Base-by-base conservation (phyloP, 2,888 invertebrate species). In the Phalera bucephala region DNA sequence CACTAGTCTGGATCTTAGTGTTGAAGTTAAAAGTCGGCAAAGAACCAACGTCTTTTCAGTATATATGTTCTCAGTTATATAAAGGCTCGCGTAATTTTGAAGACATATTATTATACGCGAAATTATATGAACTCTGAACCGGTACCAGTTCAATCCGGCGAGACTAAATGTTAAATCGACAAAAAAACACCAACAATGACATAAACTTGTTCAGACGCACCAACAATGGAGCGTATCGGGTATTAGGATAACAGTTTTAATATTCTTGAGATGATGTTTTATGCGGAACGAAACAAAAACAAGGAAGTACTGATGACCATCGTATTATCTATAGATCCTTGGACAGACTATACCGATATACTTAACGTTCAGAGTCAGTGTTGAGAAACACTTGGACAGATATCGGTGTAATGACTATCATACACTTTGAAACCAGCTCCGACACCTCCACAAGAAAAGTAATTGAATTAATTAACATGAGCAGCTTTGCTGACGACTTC, bases 261-360 rank as follows among this genome's bases (percentile, higher is more conserved):
- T 83, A 86, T 88, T 86, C 87, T 67, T 75, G 66, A 64, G 67
- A 69, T 70, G 84, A 67, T 66, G 63, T 58, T 74, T 72, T 67
- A 79, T 71, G 71, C 74, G 79, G 82, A 78, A 81, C 70, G 64
- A 67, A 71, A 80, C 79, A 80, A 79, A 78, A 77, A 84, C 81
- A 75, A 80, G 88, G 88, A 88, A 88, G 84, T 72, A 52, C 56
- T 51, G 65, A 64, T 58, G 63, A 69, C 64, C 53, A 59, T 52
- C 59, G 68, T 69, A 78, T 82, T 86, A 83, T 86, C 81, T 78
- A 60, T 58, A 52, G 62, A 80, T 79, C 87, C 85, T 87, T 86
- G 80, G 59, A 52, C 45, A 7, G 37, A 40, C 17, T 36, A 43
- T 43, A 17, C 17, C 7, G 10, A n/a, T 19, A 17, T 6, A 6